Percentiles rank a stretch among this genome's conserved stretches.
These are phyloP conservation scores for Myotis pilosus DNA, from an alignment of 2,797 vertebrate species.

Conservation along the genomic window DNA sequence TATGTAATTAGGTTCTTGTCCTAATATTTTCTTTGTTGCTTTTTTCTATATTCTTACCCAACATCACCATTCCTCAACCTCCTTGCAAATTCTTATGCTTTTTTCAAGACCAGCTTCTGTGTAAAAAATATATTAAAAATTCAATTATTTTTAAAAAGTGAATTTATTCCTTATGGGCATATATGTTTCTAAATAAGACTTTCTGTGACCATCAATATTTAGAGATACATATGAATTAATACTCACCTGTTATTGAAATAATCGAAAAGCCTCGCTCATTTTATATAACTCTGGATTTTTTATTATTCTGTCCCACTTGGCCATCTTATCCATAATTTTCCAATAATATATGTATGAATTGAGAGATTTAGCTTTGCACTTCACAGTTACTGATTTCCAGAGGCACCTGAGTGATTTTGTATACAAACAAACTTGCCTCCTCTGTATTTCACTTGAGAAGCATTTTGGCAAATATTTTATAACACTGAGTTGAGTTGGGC, in stretches of 20 bases:
- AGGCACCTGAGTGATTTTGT: constrained; percentile 62
- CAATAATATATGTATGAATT: constrained; percentile 29
- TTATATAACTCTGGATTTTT: constrained; percentile 52
- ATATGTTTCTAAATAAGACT: not conserved
- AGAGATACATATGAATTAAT: not conserved
- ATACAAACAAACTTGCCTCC: constrained; percentile 50
- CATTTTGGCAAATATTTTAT: constrained; percentile 67
- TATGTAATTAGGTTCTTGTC: not conserved
- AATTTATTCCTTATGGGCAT: not conserved
- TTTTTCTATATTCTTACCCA: not conserved
- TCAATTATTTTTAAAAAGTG: not conserved
- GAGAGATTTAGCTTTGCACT: constrained; percentile 55
- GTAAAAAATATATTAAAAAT: not conserved
- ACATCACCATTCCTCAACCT: not conserved
- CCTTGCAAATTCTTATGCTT: not conserved
- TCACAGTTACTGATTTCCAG: constrained; percentile 63
- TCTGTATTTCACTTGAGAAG: constrained; percentile 70
- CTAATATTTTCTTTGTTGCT: not conserved
- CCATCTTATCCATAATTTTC: constrained; percentile 16
- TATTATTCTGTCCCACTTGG: not conserved
- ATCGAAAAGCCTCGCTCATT: not conserved
- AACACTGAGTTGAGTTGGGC: constrained; percentile 46
- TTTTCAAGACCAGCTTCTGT: not conserved
- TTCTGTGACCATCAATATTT: not conserved
- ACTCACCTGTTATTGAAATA: constrained; percentile 43